Evolutionary conservation across 1,140 invertebrate genomes (phyloP).

Genomic region (Apolygus lucorum): DNA sequence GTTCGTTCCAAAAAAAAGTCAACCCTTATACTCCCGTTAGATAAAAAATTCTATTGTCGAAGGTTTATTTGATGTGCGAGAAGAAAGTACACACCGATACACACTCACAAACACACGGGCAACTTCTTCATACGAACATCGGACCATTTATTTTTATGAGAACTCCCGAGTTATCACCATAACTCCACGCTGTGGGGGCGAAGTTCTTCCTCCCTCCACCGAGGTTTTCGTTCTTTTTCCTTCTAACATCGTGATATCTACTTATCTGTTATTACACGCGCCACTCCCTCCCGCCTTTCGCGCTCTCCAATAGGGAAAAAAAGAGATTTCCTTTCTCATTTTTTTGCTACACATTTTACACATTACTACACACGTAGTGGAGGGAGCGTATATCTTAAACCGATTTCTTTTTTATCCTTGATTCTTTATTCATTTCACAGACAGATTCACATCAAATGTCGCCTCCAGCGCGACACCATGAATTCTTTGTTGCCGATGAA

Average conservation of each 20-base stretch:
- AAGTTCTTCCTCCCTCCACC: too few species aligned
- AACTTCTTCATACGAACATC: conserved; percentile 27
- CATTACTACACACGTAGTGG: background rate
- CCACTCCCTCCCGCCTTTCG: background rate
- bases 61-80: conserved; percentile 11
- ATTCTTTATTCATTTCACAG: conserved; percentile 10
- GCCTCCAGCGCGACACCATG: too few species aligned
- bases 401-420: background rate
- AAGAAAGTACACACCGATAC: background rate
- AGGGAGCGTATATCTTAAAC: background rate
- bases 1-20: background rate
- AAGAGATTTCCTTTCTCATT: conserved; percentile 4
- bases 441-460: conserved; percentile 6
- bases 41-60: conserved; percentile 15
- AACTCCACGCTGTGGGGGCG: conserved; percentile 17
- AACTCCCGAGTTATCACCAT: conserved; percentile 32
- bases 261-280: conserved; percentile 25
- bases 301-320: too few species aligned
- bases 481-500: too few species aligned
- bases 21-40: background rate
- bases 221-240: too few species aligned
- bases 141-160: conserved; percentile 34
- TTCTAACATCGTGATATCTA: conserved; percentile 22
- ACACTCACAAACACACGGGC: background rate
- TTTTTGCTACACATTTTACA: conserved; percentile 4